These are phyloP conservation scores for Coptodon bakossiorum DNA, from an alignment of 2,113 vertebrate species.

Conservation along the genomic window DNA sequence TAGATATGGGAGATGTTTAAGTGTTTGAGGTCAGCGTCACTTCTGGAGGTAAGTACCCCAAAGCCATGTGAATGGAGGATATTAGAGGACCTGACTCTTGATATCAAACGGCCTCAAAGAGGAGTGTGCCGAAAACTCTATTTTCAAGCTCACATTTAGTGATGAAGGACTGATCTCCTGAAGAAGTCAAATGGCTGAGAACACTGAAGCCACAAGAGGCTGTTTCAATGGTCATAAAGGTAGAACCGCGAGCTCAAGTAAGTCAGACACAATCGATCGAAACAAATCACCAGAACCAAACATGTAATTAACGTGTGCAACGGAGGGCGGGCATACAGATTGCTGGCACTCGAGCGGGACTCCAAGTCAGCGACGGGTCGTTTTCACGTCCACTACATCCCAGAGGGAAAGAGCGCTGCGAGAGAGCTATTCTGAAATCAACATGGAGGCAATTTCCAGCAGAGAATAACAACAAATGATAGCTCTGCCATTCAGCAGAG, in stretches of 20 bases:
- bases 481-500: background rate
- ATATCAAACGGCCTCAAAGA: background rate
- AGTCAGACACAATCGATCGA: background rate
- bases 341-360: background rate
- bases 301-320: background rate
- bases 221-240: background rate
- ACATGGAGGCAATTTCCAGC: background rate
- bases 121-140: background rate
- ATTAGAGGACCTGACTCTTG: background rate
- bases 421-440: background rate
- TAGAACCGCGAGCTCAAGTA: background rate
- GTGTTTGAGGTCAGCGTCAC: no score
- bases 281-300: background rate
- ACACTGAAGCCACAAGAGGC: background rate
- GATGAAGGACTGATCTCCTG: background rate
- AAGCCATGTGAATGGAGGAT: background rate
- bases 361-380: background rate
- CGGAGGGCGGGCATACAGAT: background rate
- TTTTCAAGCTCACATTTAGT: background rate
- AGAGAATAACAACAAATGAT: background rate
- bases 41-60: background rate
- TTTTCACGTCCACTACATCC: background rate
- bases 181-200: background rate
- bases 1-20: background rate
- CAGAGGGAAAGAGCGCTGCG: background rate